Base-by-base conservation (phyloP, 1,140 invertebrate species). In the Aphelinus certus region DNA sequence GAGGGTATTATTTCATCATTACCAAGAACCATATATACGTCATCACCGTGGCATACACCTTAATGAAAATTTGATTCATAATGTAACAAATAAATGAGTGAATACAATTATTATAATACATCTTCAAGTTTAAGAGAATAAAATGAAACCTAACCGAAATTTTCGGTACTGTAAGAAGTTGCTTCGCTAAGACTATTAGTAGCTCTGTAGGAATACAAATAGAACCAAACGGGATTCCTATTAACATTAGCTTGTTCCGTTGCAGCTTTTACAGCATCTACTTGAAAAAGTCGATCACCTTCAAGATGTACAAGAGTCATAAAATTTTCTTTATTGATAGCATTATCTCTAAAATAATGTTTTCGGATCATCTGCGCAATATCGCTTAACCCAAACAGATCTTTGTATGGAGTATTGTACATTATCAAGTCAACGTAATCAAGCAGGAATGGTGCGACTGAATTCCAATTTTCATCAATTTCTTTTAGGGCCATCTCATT, bases 211-310 rank as follows among this genome's bases (percentile, higher is more conserved):
- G 83, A 76, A 77, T 90, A 93, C 7, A 86, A 81, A 78, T 92
- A 92, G 80, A 89, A 85, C 83, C 90, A 91, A 2, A 92, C 88
- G 0, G 92, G 90, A 72, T 89, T 88, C 5, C 87, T 83, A 43
- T 88, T 88, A 10, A 81, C 82, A 55, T 79, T 77, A 0, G 90
- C 89, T 79, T 92, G 90, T 42, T 90, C 77, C 76, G 85, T 86
- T 1, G 89, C 90, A 62, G 90, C 83, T 76, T 88, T 89, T 71
- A 90, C 90, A 0, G 89, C 87, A 51, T 89, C 89, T 1, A 82
- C 83, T 0, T 88, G 83, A 81, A 92, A 93, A 0, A 83, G 81
- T 45, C 3, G 26, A 26, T 65, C 47, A 3, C 26, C 42, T 51
- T 65, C 51, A 26, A 26, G 43, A 63, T 63, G 45, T 63, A 45